Conservation (phyloP, 2,888 invertebrate genomes). For the Mechanitis messenoides region DNA sequence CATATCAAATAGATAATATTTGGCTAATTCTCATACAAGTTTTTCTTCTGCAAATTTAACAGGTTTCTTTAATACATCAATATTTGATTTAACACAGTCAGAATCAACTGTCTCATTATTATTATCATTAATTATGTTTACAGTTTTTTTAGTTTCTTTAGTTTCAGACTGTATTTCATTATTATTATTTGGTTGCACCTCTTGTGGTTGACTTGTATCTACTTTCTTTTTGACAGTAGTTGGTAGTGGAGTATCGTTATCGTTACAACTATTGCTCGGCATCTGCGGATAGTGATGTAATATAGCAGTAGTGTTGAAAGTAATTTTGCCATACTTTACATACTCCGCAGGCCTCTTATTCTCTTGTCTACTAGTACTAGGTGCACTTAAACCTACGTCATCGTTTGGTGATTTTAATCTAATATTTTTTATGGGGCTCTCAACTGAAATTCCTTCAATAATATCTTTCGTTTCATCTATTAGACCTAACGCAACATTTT, state of each 20-base stretch:
- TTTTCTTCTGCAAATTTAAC: slow-evolving; percentile 69
- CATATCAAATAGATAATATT: slow-evolving; percentile 37
- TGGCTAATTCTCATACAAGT: slow-evolving; percentile 66
- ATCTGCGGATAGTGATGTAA: slow-evolving; percentile 69
- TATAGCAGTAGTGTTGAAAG: slow-evolving; percentile 68
- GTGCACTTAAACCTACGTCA: slow-evolving; percentile 48
- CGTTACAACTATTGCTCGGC: slow-evolving; percentile 40
- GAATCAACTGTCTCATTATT: slow-evolving; percentile 50
- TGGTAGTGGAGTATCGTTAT: slow-evolving; percentile 21
- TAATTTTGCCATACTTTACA: slow-evolving; percentile 67
- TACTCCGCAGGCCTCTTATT: slow-evolving; percentile 54
- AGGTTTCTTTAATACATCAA: slow-evolving; percentile 51
- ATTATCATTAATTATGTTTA: slow-evolving; percentile 47
- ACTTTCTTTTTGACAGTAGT: slow-evolving; percentile 47
- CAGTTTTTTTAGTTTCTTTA: slow-evolving; percentile 35
- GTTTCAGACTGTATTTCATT: slow-evolving; percentile 42
- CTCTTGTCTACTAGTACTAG: slow-evolving; percentile 53
- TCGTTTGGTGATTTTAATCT: slow-evolving; percentile 43
- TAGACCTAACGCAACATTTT: slow-evolving; percentile 59
- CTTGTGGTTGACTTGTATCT: slow-evolving; percentile 33
- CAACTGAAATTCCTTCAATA: slow-evolving; percentile 43
- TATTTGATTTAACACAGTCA: slow-evolving; percentile 39
- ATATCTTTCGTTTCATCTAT: slow-evolving; percentile 62
- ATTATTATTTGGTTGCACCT: slow-evolving; percentile 50
- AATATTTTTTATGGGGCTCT: slow-evolving; percentile 36